Evolutionary conservation across 2,888 invertebrate species (phyloP), one percentile per base, ranked within the genome.

Genomic region (Diaprepes abbreviatus): DNA sequence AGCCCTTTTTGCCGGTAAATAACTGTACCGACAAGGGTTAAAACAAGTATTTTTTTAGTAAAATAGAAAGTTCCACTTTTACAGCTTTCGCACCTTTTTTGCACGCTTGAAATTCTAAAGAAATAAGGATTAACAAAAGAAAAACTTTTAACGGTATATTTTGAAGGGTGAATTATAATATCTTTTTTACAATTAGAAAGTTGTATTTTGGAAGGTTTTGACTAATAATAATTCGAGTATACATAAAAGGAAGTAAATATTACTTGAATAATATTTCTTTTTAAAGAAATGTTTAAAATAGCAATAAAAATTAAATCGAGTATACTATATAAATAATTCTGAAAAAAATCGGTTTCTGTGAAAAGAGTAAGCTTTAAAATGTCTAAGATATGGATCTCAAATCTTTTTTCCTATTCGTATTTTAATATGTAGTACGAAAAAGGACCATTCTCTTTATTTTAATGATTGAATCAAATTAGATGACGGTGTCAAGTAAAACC

Each of bases 81-180:
- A 40, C 2, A 10, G n/a, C 43, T 43, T 43, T 43, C n/a, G 19
- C 43, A 43, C 43, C 17, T 43, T 43, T 43, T 43, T 43, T 21
- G 43, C n/a, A 10, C 4, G 21, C n/a, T 3, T n/a, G 14, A 19
- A 4, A 19, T n/a, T 43, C n/a, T n/a, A n/a, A 43, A 21, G 43
- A 43, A 43, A 43, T 3, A 19, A n/a, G n/a, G 7, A 9, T 3
- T 24, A 24, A 9, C 7, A 40, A 45, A 48, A n/a, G 14, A 24
- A 28, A 12, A 48, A 28, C 2, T 28, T 28, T 48, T 48, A 45
- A 28, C 28, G 24, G 28, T 28, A 43, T 14, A 16, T 48, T 48
- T 21, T 24, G 24, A 48, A 28, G 48, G 12, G 48, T 48, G 19
- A 48, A 21, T 9, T 28, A 48, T 28, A 24, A 7, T 28, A 14